A percentile compares a stretch with the other conserved stretches of the same genome.
Conservation (phyloP, 2,113 vertebrate species). For the Cyphomyrus discorhynchus region DNA sequence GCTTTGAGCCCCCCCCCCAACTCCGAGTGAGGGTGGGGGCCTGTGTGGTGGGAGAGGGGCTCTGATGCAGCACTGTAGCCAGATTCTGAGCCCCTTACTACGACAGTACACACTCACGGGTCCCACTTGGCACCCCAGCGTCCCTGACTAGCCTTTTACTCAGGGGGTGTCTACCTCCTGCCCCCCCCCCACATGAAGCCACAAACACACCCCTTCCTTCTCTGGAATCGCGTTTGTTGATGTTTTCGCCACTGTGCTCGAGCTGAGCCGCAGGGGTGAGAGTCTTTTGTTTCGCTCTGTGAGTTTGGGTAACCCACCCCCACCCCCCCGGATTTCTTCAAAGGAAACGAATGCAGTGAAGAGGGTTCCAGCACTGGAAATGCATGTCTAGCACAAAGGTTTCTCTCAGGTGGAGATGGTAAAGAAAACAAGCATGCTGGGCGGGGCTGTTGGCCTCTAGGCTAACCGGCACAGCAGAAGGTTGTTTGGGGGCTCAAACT, state of each 20-base stretch:
- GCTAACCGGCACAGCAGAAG: constrained; percentile 47
- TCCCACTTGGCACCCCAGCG: background rate
- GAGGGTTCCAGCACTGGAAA: constrained; percentile 25
- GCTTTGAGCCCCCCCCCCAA: constrained; percentile 39
- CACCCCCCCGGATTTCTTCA: constrained; percentile 28
- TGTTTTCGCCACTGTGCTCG: background rate
- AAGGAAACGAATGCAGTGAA: constrained; percentile 45
- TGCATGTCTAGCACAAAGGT: constrained; percentile 46
- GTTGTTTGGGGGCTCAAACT: constrained; percentile 20
- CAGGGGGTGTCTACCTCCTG: constrained; percentile 7
- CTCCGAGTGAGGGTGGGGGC: constrained; percentile 8
- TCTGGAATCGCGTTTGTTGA: constrained; percentile 8
- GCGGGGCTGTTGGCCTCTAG: constrained; percentile 38
- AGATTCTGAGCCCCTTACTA: background rate
- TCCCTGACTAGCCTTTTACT: constrained; percentile 31
- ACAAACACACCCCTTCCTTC: background rate
- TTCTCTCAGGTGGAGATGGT: constrained; percentile 47
- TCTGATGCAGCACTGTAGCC: background rate
- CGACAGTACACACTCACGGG: background rate
- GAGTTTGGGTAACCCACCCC: constrained; percentile 26
- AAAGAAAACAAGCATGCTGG: constrained; percentile 53
- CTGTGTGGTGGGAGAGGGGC: background rate
- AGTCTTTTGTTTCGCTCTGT: background rate
- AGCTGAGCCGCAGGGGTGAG: background rate
- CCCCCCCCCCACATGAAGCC: background rate